Evolutionary conservation across 2,888 invertebrate species (phyloP).

Genomic region (Hypercompe scribonia): DNA sequence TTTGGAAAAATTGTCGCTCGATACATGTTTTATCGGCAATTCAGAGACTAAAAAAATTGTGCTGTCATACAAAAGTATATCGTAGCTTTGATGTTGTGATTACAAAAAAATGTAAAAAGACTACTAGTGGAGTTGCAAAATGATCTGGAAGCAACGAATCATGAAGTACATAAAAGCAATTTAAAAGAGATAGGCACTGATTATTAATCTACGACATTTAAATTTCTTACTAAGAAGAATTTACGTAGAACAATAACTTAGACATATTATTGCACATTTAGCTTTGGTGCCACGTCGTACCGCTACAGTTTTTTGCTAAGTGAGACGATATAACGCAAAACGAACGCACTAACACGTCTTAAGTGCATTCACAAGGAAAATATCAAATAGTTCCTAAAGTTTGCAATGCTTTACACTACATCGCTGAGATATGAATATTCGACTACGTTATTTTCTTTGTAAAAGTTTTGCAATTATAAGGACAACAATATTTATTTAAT

Average conservation of each 20-base stretch:
- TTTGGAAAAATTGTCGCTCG: not conserved
- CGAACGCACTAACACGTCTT: constrained; percentile 44
- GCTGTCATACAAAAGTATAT: not conserved
- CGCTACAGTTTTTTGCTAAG: constrained; percentile 40
- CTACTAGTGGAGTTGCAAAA: not conserved
- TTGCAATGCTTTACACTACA: constrained; percentile 20
- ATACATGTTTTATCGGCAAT: not conserved
- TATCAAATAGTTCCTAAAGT: constrained; percentile 40
- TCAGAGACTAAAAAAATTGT: not conserved
- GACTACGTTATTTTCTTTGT: not conserved
- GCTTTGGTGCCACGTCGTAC: constrained; percentile 20
- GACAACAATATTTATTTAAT: too few relatives aligned
- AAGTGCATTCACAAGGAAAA: constrained; percentile 48
- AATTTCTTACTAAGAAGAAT: not conserved
- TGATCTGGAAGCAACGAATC: not conserved
- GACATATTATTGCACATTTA: constrained; percentile 16
- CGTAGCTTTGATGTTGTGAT: not conserved
- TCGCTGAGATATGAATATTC: not conserved
- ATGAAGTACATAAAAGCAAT: not conserved
- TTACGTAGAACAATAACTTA: constrained; percentile 16
- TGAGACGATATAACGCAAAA: constrained; percentile 25
- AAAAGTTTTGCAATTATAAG: not conserved
- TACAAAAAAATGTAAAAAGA: not conserved
- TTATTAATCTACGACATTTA: not conserved
- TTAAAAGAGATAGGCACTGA: not conserved